Evolutionary conservation across 1,140 invertebrate species (phyloP), one percentile per base, ranked within the genome.

Genomic region (Patella vulgata): DNA sequence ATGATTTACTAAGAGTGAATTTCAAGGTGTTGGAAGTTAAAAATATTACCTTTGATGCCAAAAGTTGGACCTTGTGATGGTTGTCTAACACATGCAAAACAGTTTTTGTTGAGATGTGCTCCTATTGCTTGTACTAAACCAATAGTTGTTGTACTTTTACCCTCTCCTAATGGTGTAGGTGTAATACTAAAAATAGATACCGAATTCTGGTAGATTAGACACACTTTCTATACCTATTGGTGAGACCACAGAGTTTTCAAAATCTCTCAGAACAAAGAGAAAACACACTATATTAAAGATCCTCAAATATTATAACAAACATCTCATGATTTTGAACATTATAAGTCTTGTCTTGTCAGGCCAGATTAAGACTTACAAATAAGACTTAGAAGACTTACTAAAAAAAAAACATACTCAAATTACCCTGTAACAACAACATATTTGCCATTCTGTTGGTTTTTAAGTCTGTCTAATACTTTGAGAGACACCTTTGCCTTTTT

Each of bases 51-150:
- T 88, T 99, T 98, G 43, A 99, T 96, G 17, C 97, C 97, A 86
- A 99, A 99, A 1, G 96, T 99, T 1, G 97, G 97, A 25, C 97
- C 97, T 85, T 98, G 96, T 33, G 95, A 97, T 0, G 98, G 97
- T 81, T 99, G 98, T n/a, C 98, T 88, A 50, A 99, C 89, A 78
- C 94, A 97, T 6, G 93, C 97, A 81, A 99, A 92, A 0, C 93
- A 89, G 86, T 99, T 98, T 70, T 89, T 91, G 4, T 89, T 88
- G 63, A 90, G 88, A 74, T 96, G 93, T 4, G 92, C 92, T 1
- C 91, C 89, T 11, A 99, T 85, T 9, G 96, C 96, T 85, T 99
- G 98, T 11, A 91, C 91, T 51, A 99, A 84, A 33, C 98, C 98
- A 71, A 99, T 88, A 0, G 93, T 90, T 0, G 97, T 99, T 0